These are phyloP conservation scores for Incurvaria masculella DNA, from an alignment of 2,888 invertebrate species.

Conservation along the genomic window DNA sequence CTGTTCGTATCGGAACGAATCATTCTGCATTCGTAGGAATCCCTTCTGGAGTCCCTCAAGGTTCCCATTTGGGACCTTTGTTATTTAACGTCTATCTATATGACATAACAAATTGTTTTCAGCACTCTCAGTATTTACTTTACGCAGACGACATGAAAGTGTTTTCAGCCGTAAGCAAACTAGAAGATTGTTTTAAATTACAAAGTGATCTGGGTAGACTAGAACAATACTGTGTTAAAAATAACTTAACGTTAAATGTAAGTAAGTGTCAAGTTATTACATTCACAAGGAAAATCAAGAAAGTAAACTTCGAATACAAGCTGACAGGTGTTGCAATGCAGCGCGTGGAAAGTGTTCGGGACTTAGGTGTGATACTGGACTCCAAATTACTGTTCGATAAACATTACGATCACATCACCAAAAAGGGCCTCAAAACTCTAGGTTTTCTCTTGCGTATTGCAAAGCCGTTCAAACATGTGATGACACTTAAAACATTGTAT, in stretches of 20 bases:
- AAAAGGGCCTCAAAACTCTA: background rate
- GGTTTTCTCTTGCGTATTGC: background rate
- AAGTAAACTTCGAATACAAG: background rate
- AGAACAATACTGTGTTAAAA: background rate
- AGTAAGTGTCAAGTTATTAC: background rate
- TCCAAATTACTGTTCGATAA: background rate
- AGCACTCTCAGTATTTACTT: background rate
- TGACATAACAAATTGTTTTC: background rate
- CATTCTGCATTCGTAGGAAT: background rate
- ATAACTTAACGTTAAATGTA: background rate
- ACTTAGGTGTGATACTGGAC: background rate
- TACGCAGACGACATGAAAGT: constrained; percentile 5
- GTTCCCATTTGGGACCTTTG: constrained; percentile 2
- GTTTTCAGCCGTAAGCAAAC: background rate
- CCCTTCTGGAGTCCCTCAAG: constrained; percentile 4
- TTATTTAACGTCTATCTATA: background rate
- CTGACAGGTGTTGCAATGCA: background rate
- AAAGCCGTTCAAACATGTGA: too few species aligned
- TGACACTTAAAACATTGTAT: too few species aligned
- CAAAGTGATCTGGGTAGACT: background rate
- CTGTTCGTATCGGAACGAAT: background rate
- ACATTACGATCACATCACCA: background rate
- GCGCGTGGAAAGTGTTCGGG: background rate
- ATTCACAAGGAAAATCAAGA: background rate
- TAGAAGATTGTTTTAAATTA: background rate